Base-by-base conservation (phyloP, 1,140 invertebrate genomes). In the Drosophila pallidifrons region DNA sequence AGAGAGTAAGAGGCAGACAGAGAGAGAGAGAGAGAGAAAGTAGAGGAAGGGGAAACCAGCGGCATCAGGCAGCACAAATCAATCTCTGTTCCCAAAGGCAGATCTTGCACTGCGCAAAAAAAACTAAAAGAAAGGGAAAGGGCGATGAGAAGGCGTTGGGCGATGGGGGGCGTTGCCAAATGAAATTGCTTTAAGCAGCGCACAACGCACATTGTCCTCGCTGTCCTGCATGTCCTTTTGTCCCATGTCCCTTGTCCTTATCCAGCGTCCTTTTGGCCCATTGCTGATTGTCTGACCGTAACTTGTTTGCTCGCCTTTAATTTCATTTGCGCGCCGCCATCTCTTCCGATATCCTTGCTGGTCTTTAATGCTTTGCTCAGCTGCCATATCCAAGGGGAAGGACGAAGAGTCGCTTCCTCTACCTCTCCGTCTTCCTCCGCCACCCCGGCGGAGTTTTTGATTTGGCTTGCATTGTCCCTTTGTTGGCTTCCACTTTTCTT, bases 281-380 rank as follows among this genome's bases (percentile, higher is more conserved):
- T 54, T 89, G 71, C 85, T 89, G 85, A 89, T 89, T 89, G 85
- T 89, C 86, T 89, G 85, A 90, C 85, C 85, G 85, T 89, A 89
- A 89, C 85, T 89, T 89, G 86, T 91, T 91, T 91, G 87, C 89
- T 90, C 89, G 81, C 85, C 85, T 91, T 90, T 87, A 91, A 91
- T 91, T 91, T 90, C 81, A 91, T 91, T 91, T 91, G 83, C 73
- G 73, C 82, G 75, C 64, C 82, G 73, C 68, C 35, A 20, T 57
- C 49, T 45, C 32, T 20, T 43, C 66, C 73, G 41, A 75, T 63
- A 70, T 70, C 66, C 51, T 25, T 61, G 72, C 66, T 57, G 66
- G 58, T 70, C 72, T 75, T 75, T 64, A 75, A 75, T 67, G 58
- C 46, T 28, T 35, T 28, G 43, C 54, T 10, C 41, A 58, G 59